Conservation (phyloP, 2,888 invertebrate species). For the Cosmorhoe ocellata region DNA sequence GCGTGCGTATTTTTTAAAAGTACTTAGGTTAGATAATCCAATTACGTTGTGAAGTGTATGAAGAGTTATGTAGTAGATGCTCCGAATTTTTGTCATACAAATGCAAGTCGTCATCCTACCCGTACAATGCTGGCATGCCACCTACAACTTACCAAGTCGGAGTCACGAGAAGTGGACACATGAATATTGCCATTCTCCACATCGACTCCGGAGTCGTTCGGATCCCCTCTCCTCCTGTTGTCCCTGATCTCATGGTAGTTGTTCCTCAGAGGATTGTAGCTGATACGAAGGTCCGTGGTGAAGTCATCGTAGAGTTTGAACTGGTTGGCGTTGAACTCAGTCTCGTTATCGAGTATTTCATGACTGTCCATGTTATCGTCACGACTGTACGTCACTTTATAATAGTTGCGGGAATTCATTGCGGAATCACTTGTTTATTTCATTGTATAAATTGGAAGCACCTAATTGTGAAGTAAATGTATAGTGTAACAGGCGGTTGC, state of each 20-base stretch:
- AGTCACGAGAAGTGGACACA: constrained; percentile 59
- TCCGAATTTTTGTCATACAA: background rate
- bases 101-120: background rate
- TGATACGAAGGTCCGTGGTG: constrained; percentile 69
- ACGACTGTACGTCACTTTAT: constrained; percentile 66
- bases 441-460: constrained; percentile 38
- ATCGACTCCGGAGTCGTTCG: constrained; percentile 76
- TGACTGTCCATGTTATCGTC: constrained; percentile 47
- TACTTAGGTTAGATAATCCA: constrained; percentile 14
- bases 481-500: constrained; percentile 38
- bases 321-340: constrained; percentile 77
- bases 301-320: constrained; percentile 78
- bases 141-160: constrained; percentile 70
- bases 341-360: constrained; percentile 72
- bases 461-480: constrained; percentile 31
- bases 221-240: constrained; percentile 56
- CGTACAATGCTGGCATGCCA: background rate
- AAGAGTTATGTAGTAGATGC: constrained; percentile 6
- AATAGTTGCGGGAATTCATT: constrained; percentile 72
- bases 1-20: constrained; percentile 10
- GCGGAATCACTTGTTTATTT: constrained; percentile 38
- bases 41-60: constrained; percentile 16
- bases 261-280: constrained; percentile 64
- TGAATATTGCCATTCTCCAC: constrained; percentile 74
- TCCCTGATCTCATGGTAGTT: constrained; percentile 56